Base-by-base conservation (phyloP, 2,888 invertebrate genomes). In the Iphiclides podalirius region DNA sequence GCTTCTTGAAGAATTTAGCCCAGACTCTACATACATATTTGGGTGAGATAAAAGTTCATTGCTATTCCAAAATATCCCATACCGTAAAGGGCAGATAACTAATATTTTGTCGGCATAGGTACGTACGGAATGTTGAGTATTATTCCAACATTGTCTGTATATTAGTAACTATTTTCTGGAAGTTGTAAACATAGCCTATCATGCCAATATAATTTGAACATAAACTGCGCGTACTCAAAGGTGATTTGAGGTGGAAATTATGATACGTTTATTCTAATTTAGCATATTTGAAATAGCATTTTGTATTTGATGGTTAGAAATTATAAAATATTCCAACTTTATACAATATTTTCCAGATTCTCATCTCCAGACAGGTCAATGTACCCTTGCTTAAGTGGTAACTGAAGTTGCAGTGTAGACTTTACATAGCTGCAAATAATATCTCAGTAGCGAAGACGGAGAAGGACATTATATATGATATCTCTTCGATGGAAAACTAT, bases 401-500 rank as follows among this genome's bases (percentile, higher is more conserved):
- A 35, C 35, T 35, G 17, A 12, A 31, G 45, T 35, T 36, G 28
- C 36, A 51, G 26, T 38, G 38, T 28, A 50, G 16, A 45, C 23
- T 35, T 34, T 40, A 45, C 36, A 37, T 31, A 41, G 40, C 40
- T 45, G 31, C 33, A 45, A 46, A 40, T 40, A 50, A 40, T 51
- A 51, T 28, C 38, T 40, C 35, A 50, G 40, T 15, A 16, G 31
- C 31, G 7, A 40, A 45, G 41, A 45, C 50, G 35, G 35, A 44
- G 39, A 36, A 45, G 45, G 45, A 45, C 36, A 45, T 45, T 51
- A 51, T 51, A 31, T 45, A 45, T 17, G 41, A 51, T 16, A 36
- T 45, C 50, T 44, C 34, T 26, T 43, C 38, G 43, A 41, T 45
- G 41, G 45, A 41, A 51, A 51, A 51, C 41, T 51, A 51, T 45